phyloP scores from a whole-genome alignment of 92 coral and sea anemone genomes.

The Paramuricea clavata region DNA sequence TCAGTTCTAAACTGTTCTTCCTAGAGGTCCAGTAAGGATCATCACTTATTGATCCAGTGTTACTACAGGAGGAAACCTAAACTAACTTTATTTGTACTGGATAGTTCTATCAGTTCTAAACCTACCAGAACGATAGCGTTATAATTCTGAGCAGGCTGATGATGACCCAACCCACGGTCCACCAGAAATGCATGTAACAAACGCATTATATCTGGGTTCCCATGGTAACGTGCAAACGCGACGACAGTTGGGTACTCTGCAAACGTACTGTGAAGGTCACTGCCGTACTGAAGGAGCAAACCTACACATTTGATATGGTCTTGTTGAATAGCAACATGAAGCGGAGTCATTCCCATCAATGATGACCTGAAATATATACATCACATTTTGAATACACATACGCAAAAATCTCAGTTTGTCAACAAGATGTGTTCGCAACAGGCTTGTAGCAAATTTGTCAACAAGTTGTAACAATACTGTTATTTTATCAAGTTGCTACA shows the following conservation, averaged over 20 bases:
- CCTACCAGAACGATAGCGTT: conserved; percentile 39
- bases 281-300: conserved; percentile 77
- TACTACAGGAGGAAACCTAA: not conserved
- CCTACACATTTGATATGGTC: conserved; percentile 78
- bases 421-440: too few species aligned
- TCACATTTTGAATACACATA: too few species aligned
- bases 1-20: too few species aligned
- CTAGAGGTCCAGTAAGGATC: too few species aligned
- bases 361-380: not conserved
- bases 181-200: conserved; percentile 31
- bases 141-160: conserved; percentile 46
- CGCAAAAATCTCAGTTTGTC: too few species aligned
- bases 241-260: conserved; percentile 49
- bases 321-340: conserved; percentile 81
- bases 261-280: conserved; percentile 59
- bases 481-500: too few species aligned
- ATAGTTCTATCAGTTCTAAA: not conserved
- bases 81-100: not conserved
- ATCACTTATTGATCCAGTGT: too few species aligned
- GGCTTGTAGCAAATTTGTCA: too few species aligned
- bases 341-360: conserved; percentile 75
- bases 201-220: conserved; percentile 32
- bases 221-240: conserved; percentile 52
- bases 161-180: conserved; percentile 28
- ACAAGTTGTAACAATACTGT: too few species aligned